Conservation (phyloP, 2,888 invertebrate genomes). For the Tipula helvola region DNA sequence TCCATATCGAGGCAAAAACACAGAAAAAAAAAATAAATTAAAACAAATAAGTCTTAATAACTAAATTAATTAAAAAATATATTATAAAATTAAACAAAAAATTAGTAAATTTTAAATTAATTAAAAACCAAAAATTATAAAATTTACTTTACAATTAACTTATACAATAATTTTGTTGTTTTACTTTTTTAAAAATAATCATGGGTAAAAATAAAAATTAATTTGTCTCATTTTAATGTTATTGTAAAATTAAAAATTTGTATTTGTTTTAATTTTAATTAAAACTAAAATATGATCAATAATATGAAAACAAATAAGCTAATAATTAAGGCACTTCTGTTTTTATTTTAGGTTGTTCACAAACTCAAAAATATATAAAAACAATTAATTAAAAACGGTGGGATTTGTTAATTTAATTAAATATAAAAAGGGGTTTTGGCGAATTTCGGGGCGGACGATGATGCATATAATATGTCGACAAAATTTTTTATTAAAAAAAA, state of each 20-base stretch:
- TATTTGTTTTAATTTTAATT: neutral
- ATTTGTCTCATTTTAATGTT: neutral
- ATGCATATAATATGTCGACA: neutral
- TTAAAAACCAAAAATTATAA: neutral
- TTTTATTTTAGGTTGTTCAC: neutral
- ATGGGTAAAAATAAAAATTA: neutral
- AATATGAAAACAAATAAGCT: neutral
- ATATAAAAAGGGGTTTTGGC: neutral
- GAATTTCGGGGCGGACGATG: neutral
- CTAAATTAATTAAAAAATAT: neutral
- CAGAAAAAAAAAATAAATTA: neutral
- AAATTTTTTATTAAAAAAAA: neutral
- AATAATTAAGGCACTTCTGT: neutral
- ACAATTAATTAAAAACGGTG: neutral
- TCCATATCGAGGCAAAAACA: neutral
- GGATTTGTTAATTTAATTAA: neutral
- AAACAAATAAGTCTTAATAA: neutral
- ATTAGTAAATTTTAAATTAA: neutral
- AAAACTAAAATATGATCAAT: neutral
- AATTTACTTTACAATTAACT: neutral
- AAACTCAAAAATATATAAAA: neutral
- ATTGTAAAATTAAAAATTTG: neutral
- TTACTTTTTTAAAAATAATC: neutral
- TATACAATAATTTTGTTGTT: neutral
- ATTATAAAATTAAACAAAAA: neutral